These are phyloP conservation scores for Blastobasis lacticolella DNA, from an alignment of 2,888 invertebrate genomes.

Conservation along the genomic window DNA sequence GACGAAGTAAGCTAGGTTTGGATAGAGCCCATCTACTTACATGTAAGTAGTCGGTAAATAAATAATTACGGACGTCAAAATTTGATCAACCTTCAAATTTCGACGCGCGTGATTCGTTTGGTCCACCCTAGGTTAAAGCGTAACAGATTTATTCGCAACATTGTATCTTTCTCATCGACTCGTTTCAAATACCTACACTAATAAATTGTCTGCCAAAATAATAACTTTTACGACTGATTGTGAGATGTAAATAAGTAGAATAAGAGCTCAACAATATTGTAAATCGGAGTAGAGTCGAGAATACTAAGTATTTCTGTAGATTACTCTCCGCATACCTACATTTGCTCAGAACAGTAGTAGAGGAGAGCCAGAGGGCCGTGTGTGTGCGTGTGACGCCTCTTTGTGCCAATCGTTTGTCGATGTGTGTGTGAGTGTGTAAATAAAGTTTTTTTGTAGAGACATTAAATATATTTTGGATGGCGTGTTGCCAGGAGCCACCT, in stretches of 20 bases:
- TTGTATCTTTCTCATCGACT: no score
- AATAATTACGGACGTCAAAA: no score
- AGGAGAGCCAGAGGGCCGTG: conserved; percentile 38
- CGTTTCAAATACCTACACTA: no score
- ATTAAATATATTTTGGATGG: conserved; percentile 35
- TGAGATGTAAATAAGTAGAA: conserved; percentile 68
- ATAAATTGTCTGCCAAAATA: conserved; percentile 58
- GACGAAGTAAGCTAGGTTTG: no score
- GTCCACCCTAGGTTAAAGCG: no score
- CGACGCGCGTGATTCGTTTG: no score
- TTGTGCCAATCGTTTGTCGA: conserved; percentile 65
- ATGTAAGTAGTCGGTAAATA: no score
- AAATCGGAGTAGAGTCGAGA: conserved; percentile 49
- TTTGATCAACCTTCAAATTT: no score
- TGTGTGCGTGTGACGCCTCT: conserved; percentile 60
- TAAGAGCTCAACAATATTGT: conserved; percentile 63
- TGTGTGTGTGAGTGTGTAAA: conserved; percentile 45
- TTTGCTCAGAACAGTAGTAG: conserved; percentile 68
- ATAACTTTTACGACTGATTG: conserved; percentile 69
- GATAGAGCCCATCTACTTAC: no score
- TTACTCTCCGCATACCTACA: conserved; percentile 67
- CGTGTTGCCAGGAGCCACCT: conserved; percentile 36
- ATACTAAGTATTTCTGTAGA: conserved; percentile 59
- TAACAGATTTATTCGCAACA: no score
- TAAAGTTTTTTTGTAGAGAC: conserved; percentile 38